Conservation (phyloP, 2,797 vertebrate genomes). For the Oreonectes daqikongensis region DNA sequence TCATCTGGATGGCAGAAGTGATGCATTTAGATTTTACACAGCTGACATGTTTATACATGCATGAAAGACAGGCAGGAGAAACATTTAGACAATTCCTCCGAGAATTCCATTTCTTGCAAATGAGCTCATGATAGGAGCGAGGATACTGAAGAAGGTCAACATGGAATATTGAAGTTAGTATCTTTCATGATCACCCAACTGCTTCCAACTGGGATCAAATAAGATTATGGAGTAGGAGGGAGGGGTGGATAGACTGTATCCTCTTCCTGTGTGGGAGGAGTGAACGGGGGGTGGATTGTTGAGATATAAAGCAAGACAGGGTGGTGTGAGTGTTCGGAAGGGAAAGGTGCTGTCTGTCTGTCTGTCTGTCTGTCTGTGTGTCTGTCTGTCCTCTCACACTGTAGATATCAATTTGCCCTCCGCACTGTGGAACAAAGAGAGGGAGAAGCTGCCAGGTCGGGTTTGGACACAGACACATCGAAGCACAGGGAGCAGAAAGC, state of each 20-base stretch:
- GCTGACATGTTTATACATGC: conserved; percentile 68
- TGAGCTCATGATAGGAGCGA: conserved; percentile 45
- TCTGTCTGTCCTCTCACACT: conserved; percentile 90
- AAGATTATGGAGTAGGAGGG: conserved; percentile 55
- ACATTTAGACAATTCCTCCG: conserved; percentile 61
- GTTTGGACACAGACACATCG: conserved; percentile 57
- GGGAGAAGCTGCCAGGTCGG: conserved; percentile 78
- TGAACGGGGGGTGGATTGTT: conserved; percentile 32
- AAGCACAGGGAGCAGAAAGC: conserved; percentile 49
- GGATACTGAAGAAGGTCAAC: conserved; percentile 44
- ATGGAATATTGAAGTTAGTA: conserved; percentile 37
- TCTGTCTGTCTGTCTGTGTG: conserved; percentile 67
- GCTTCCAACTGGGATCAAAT: conserved; percentile 39
- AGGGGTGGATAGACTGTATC: conserved; percentile 39
- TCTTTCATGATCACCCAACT: conserved; percentile 29
- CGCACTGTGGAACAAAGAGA: conserved; percentile 89
- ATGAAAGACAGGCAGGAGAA: conserved; percentile 72
- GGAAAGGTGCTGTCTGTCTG: conserved; percentile 59
- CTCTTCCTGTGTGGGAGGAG: conserved; percentile 55
- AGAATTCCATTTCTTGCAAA: conserved; percentile 51
- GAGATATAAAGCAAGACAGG: conserved; percentile 50
- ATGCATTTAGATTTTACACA: conserved; percentile 33
- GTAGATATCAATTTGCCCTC: conserved; percentile 98
- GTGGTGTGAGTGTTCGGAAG: conserved; percentile 62
- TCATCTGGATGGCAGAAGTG: conserved; percentile 3